Percentiles rank a stretch among this genome's conserved stretches.
Evolutionary conservation across 2,113 vertebrate species (phyloP).

Genomic region (Takifugu flavidus): DNA sequence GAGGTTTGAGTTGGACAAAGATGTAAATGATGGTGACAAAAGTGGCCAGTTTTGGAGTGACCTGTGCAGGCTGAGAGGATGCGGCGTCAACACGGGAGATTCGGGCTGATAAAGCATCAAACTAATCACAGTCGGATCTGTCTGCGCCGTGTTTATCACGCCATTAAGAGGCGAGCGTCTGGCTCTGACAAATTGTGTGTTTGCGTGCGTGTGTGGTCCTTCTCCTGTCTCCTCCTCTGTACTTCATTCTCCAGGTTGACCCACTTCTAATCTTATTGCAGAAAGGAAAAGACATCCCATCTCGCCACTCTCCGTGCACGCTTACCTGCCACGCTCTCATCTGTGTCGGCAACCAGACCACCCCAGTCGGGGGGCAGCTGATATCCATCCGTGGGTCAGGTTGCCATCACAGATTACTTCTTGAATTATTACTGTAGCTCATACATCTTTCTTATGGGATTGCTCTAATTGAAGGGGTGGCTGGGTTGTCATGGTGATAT

Average conservation of each 20-base stretch:
- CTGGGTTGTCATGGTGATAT: conserved; percentile 73
- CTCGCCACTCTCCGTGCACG: conserved; percentile 1
- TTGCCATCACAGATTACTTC: conserved; percentile 46
- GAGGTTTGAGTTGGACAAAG: background rate
- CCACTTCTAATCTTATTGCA: conserved; percentile 59
- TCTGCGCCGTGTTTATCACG: conserved; percentile 17
- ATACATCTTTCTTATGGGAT: conserved; percentile 55
- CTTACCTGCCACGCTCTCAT: conserved; percentile 3
- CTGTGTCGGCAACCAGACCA: conserved; percentile 9
- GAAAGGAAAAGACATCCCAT: conserved; percentile 40
- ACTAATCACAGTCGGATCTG: conserved; percentile 20
- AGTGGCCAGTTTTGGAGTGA: background rate
- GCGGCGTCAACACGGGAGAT: background rate
- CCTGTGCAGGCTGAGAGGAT: background rate
- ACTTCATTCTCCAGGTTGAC: conserved; percentile 61
- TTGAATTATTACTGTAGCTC: conserved; percentile 46
- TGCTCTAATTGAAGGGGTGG: conserved; percentile 65
- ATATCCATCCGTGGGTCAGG: conserved; percentile 6
- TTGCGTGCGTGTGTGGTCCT: conserved; percentile 24
- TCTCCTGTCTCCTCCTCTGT: conserved; percentile 41
- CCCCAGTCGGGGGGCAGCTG: conserved; percentile 5
- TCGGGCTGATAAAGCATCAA: too few species aligned
- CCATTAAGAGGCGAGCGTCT: conserved; percentile 32
- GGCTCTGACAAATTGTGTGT: conserved; percentile 39
- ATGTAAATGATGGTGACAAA: conserved; percentile 4